A percentile compares a stretch with the other conserved stretches of the same genome.
Evolutionary conservation across 1,140 invertebrate species (phyloP).

Genomic region (Meteorus sp.): DNA sequence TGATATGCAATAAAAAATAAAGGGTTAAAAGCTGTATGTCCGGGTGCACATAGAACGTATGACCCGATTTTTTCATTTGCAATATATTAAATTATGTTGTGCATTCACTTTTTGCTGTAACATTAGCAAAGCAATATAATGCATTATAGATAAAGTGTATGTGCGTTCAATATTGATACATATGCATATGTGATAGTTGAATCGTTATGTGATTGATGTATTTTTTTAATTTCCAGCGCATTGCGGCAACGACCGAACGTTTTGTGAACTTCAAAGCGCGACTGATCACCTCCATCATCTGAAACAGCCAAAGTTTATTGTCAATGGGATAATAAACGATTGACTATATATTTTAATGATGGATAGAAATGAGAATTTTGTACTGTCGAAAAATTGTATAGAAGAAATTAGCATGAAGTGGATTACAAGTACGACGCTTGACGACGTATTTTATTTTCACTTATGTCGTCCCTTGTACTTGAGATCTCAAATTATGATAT

Average conservation of each 20-base stretch:
- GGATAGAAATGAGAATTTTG: neutral
- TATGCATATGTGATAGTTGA: too few species aligned
- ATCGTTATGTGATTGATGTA: too few species aligned
- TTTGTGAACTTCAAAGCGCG: slow-evolving; percentile 89
- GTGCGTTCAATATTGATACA: too few species aligned
- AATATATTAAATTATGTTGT: too few species aligned
- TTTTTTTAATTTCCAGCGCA: slow-evolving; percentile 63
- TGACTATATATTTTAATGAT: neutral
- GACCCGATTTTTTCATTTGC: too few species aligned
- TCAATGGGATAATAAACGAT: neutral
- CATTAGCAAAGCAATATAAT: too few species aligned
- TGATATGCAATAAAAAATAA: too few species aligned
- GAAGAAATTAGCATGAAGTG: slow-evolving; percentile 27
- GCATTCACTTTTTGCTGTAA: too few species aligned
- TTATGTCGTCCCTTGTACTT: slow-evolving; percentile 54
- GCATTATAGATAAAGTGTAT: too few species aligned
- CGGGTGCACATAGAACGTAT: too few species aligned
- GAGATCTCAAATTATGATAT: slow-evolving; percentile 40
- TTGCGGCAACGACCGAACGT: slow-evolving; percentile 83
- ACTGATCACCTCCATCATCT: slow-evolving; percentile 84
- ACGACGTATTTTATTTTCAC: slow-evolving; percentile 33
- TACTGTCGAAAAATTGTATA: neutral
- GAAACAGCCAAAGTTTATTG: slow-evolving; percentile 40
- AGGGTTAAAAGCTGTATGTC: too few species aligned
- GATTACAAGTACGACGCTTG: slow-evolving; percentile 53